Conservation (phyloP, 92 coral and sea anemone genomes). For the Epizoanthus stellaris region DNA sequence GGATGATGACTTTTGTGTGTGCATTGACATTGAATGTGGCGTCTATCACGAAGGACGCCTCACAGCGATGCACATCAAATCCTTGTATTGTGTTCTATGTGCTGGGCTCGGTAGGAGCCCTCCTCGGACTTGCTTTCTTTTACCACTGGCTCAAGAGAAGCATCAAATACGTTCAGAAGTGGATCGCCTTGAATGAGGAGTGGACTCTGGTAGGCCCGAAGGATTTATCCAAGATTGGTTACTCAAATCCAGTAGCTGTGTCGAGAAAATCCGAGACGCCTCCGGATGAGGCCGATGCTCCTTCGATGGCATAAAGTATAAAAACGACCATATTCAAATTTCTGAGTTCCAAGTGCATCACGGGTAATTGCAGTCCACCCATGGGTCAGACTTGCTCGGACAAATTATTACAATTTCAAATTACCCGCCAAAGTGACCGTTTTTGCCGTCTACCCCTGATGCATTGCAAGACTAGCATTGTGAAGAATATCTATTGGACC, state of each 20-base stretch:
- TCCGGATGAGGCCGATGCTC: background rate
- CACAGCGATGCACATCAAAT: slow-evolving; percentile 87
- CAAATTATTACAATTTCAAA: too few relatives aligned
- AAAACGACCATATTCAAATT: too few relatives aligned
- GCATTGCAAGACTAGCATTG: too few relatives aligned
- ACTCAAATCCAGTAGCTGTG: slow-evolving; percentile 72
- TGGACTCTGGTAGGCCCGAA: slow-evolving; percentile 83
- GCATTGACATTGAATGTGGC: slow-evolving; percentile 92
- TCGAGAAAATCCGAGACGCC: slow-evolving; percentile 63
- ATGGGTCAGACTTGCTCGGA: too few relatives aligned
- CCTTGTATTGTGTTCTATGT: slow-evolving; percentile 97
- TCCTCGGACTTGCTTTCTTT: slow-evolving; percentile 89
- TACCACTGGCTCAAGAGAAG: slow-evolving; percentile 87
- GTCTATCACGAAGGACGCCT: slow-evolving; percentile 91
- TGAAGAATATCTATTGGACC: too few relatives aligned
- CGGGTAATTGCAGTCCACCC: too few relatives aligned
- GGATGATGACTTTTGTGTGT: slow-evolving; percentile 86
- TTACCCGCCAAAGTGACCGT: too few relatives aligned
- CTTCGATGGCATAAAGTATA: background rate
- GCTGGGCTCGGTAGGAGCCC: slow-evolving; percentile 86
- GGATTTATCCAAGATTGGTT: slow-evolving; percentile 61
- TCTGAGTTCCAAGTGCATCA: too few relatives aligned
- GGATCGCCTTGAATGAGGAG: slow-evolving; percentile 91
- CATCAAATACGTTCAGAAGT: slow-evolving; percentile 76
- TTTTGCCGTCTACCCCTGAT: too few relatives aligned